phyloP scores from a whole-genome alignment of 2,797 vertebrate species.

The Manis javanica region DNA sequence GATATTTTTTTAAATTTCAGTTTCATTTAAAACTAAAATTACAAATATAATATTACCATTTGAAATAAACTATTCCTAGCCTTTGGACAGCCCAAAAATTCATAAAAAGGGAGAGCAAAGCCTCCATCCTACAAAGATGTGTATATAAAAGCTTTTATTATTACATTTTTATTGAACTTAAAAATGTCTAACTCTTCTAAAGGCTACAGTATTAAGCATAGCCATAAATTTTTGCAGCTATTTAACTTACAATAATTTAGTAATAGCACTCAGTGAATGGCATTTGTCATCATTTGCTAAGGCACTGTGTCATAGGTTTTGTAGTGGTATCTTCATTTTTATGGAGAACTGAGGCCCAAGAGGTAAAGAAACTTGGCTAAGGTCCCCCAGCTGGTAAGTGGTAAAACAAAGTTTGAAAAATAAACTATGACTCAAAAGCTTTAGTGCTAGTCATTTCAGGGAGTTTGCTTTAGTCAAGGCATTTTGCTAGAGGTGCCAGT shows the following conservation, averaged over 20 bases:
- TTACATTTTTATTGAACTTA: neutral
- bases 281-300: neutral
- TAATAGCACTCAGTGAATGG: neutral
- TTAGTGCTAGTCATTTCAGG: neutral
- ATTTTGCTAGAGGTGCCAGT: neutral
- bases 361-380: slow-evolving; percentile 3
- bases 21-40: slow-evolving; percentile 47
- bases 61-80: slow-evolving; percentile 9
- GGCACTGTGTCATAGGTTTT: neutral
- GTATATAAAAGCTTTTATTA: slow-evolving; percentile 11
- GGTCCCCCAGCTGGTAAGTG: neutral
- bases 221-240: neutral
- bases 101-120: neutral
- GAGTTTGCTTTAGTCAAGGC: neutral
- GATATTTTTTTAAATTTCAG: neutral
- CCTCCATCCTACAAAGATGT: neutral
- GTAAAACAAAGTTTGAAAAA: neutral
- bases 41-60: neutral
- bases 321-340: neutral
- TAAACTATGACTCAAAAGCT: neutral
- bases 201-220: neutral
- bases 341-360: neutral
- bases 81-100: slow-evolving; percentile 1
- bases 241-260: neutral
- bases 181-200: neutral